phyloP scores from a whole-genome alignment of 2,113 vertebrate species.

The Myiagra hebetior region DNA sequence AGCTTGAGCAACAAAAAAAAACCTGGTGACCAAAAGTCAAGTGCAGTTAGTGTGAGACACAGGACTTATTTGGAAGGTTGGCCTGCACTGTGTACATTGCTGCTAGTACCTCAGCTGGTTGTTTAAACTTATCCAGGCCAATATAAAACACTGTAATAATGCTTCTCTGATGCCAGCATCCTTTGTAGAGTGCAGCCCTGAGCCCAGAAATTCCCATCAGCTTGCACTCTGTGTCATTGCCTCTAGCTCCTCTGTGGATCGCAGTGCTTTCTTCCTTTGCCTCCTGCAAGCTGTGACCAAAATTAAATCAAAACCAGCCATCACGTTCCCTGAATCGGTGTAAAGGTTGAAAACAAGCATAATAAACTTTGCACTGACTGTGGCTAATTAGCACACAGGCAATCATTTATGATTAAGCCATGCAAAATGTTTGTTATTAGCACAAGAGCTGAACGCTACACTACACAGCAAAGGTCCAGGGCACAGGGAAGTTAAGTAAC shows the following conservation, averaged over 20 bases:
- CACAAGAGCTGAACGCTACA: not conserved
- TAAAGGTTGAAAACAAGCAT: slow-evolving; percentile 21
- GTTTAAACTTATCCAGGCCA: slow-evolving; percentile 7
- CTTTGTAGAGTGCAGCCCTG: not conserved
- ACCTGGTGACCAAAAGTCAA: not conserved
- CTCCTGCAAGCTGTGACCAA: not conserved
- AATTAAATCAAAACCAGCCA: slow-evolving; percentile 3
- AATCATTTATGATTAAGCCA: slow-evolving; percentile 30
- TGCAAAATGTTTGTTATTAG: slow-evolving; percentile 9
- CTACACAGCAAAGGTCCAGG: not conserved
- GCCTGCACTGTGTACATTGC: not conserved
- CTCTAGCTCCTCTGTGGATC: not conserved
- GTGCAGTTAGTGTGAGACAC: not conserved
- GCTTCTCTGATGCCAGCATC: not conserved
- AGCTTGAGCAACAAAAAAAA: not conserved
- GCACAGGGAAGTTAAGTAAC: not conserved
- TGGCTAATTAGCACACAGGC: not conserved
- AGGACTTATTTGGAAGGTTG: not conserved
- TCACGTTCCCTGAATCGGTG: not conserved
- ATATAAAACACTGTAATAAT: not conserved
- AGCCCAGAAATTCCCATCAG: not conserved
- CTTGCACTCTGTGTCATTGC: not conserved
- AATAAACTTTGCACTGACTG: slow-evolving; percentile 24
- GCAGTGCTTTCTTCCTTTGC: not conserved
- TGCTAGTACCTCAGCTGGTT: not conserved